A percentile compares a stretch with the other conserved stretches of the same genome.
Evolutionary conservation across 2,888 invertebrate genomes (phyloP).

Genomic region (Hypselothyrea guttata): DNA sequence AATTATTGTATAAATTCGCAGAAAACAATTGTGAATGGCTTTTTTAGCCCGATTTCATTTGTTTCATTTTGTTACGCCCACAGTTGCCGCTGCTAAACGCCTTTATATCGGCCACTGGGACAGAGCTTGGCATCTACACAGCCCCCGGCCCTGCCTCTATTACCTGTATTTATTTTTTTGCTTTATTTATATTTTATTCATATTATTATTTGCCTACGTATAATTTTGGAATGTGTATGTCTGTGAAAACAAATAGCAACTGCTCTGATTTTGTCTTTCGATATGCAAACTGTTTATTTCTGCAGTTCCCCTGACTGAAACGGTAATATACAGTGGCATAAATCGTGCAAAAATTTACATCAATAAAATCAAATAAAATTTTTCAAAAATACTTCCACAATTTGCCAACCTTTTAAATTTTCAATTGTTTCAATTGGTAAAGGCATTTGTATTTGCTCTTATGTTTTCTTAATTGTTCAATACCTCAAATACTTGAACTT

Average conservation of each 20-base stretch:
- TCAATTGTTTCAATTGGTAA: too few relatives aligned
- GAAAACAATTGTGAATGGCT: too few relatives aligned
- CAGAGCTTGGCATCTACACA: conserved; percentile 18
- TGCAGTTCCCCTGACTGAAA: too few relatives aligned
- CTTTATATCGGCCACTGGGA: conserved; percentile 58
- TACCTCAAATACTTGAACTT: conserved; percentile 29
- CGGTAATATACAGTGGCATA: conserved; percentile 11
- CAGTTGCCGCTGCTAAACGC: conserved; percentile 45
- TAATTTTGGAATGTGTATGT: conserved; percentile 40
- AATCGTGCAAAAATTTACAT: too few relatives aligned
- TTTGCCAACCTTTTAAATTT: too few relatives aligned
- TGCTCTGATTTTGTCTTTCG: conserved; percentile 43
- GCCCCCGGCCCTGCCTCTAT: conserved; percentile 16
- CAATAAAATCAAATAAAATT: too few relatives aligned
- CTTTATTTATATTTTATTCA: conserved; percentile 2
- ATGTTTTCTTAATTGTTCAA: conserved; percentile 52
- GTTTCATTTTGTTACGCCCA: conserved; percentile 63
- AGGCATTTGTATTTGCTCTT: too few relatives aligned
- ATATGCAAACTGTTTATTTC: conserved; percentile 65
- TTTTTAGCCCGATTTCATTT: too few relatives aligned
- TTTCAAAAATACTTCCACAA: too few relatives aligned
- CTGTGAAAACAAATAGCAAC: conserved; percentile 43
- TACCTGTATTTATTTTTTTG: conserved; percentile 36
- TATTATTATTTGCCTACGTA: conserved; percentile 31
- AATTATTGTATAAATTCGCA: too few relatives aligned